Evolutionary conservation across 2,888 invertebrate genomes (phyloP).

Genomic region (Eurois occulta): DNA sequence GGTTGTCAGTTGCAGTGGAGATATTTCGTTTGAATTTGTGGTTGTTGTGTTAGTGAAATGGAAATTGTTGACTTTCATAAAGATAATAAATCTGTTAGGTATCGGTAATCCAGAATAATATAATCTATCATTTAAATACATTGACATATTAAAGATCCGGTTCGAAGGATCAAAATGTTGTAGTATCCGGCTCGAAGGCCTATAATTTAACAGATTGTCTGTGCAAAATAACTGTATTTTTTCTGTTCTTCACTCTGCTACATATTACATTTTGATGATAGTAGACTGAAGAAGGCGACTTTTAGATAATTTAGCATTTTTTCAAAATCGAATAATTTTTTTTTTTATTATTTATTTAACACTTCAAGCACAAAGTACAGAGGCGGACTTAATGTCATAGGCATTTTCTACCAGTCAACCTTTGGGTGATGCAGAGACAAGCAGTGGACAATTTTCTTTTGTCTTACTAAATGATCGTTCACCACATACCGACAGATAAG

Average conservation of each 20-base stretch:
- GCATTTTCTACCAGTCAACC: too few species aligned
- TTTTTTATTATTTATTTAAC: too few species aligned
- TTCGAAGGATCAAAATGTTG: not conserved
- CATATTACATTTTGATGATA: not conserved
- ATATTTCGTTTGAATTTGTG: not conserved
- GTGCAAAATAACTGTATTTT: not conserved
- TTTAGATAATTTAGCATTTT: too few species aligned
- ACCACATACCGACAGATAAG: not conserved
- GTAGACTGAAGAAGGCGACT: not conserved
- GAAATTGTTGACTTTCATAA: too few species aligned
- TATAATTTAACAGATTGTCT: not conserved
- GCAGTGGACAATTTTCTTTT: not conserved
- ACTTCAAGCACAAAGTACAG: too few species aligned
- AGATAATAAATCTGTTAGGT: not conserved
- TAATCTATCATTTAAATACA: not conserved
- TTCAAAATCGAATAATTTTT: too few species aligned
- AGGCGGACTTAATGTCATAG: too few species aligned
- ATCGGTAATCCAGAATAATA: too few species aligned
- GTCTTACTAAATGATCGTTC: not conserved
- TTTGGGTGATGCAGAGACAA: too few species aligned
- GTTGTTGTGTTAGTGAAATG: not conserved
- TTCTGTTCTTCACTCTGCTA: not conserved
- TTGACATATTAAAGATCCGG: not conserved
- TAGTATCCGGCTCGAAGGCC: not conserved
- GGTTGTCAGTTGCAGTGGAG: constrained; percentile 46